Evolutionary conservation across 2,888 invertebrate species (phyloP), one percentile per base, ranked within the genome.

Genomic region (Polymixis flavicincta): DNA sequence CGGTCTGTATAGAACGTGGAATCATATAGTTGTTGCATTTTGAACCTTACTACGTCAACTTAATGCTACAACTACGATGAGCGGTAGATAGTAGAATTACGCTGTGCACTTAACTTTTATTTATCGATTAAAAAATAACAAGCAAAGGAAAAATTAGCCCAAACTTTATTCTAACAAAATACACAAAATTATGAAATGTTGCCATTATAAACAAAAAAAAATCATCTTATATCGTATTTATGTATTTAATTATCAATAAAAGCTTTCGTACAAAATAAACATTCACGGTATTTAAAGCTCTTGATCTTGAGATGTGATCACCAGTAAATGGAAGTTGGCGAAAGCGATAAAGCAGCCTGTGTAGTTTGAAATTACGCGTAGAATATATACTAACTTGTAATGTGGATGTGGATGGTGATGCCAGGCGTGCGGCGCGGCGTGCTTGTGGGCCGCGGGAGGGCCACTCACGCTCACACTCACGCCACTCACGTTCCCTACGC

Each of bases 371-470:
- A 5, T 37, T 2, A 14, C 37, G 0, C 0, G 37, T 22, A 22
- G 50, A 14, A 22, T 17, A 25, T 65, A 11, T 81, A 91, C 93
- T 90, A 1, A 96, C 96, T 96, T 96, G 90, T 96, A 96, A 78
- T 96, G 95, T n/a, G 95, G 88, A 72, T 95, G 95, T n/a, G 95
- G 94, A 55, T 95, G 95, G 77, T 95, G 95, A 71, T 95, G 95
- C 95, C 96, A 96, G 57, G 93, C 94, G 89, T 93, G 94, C 14
- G 92, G 88, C 73, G 91, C 89, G 72, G 91, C 90, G 88, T 93
- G 94, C 83, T 94, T 95, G 91, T 95, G 95, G 14, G 95, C 91
- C 70, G 91, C 87, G 81, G 93, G 91, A 76, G 92, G 89, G 5
- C 96, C 92, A 86, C 97, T 97, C 77, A 97, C 93, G 79, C 89